Evolutionary conservation across 2,113 vertebrate species (phyloP).

Genomic region (Okapia johnstoni): DNA sequence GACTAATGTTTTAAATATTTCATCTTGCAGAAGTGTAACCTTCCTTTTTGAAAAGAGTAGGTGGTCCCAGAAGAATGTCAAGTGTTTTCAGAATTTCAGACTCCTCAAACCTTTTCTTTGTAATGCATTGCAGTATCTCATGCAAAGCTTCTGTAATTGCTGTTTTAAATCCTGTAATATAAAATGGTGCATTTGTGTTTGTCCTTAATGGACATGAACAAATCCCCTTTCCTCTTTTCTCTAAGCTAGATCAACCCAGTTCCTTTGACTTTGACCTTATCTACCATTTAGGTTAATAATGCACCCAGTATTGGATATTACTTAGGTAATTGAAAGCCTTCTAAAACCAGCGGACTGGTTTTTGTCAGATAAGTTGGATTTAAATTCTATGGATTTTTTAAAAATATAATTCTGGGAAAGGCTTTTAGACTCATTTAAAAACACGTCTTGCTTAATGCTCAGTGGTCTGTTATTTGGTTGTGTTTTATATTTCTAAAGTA

Average conservation of each 20-base stretch:
- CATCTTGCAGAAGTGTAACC: neutral
- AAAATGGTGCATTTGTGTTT: conserved; percentile 28
- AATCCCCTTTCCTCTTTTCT: conserved; percentile 27
- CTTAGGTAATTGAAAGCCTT: conserved; percentile 58
- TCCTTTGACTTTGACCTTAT: conserved; percentile 45
- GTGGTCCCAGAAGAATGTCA: neutral
- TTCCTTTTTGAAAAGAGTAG: neutral
- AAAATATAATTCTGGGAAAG: conserved; percentile 41
- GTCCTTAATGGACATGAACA: conserved; percentile 54
- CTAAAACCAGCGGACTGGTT: conserved; percentile 19
- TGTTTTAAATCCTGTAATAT: neutral
- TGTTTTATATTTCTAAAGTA: neutral
- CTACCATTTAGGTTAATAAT: conserved; percentile 64
- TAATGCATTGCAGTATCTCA: neutral
- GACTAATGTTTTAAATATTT: conserved; percentile 51
- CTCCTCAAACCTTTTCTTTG: neutral
- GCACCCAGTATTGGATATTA: neutral
- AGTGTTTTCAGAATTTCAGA: neutral
- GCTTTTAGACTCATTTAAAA: conserved; percentile 40
- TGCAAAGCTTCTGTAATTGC: neutral
- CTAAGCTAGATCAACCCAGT: conserved; percentile 50
- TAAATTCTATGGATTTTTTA: neutral
- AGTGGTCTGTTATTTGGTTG: neutral
- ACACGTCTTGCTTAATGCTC: neutral
- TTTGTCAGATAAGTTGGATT: conserved; percentile 56